phyloP scores from a whole-genome alignment of 2,888 invertebrate genomes.

The Dioctria rufipes region DNA sequence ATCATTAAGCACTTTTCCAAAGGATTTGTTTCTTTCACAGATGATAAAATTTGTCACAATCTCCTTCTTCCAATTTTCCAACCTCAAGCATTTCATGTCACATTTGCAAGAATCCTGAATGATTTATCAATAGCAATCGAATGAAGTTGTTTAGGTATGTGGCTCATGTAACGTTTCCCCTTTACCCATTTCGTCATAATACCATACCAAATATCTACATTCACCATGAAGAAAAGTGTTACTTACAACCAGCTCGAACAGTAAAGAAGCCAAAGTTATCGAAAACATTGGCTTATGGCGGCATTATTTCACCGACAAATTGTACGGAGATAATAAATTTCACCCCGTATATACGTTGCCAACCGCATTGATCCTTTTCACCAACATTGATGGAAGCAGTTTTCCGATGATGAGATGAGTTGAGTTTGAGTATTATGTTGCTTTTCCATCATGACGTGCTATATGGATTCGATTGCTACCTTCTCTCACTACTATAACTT shows the following conservation, averaged over 20 bases:
- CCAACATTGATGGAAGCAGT: too few species aligned
- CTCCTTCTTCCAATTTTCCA: too few species aligned
- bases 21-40: too few species aligned
- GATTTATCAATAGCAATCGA: constrained; percentile 1
- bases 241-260: not conserved
- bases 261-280: not conserved
- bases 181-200: not conserved
- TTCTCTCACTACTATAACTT: not conserved
- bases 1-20: too few species aligned
- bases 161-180: not conserved
- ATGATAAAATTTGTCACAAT: too few species aligned
- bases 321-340: constrained; percentile 6
- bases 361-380: too few species aligned
- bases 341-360: not conserved
- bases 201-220: too few species aligned
- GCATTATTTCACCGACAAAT: constrained; percentile 1
- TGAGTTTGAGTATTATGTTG: too few species aligned
- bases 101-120: not conserved
- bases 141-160: not conserved
- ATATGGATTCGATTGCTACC: not conserved
- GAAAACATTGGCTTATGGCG: not conserved
- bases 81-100: too few species aligned
- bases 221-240: not conserved
- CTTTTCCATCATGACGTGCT: not conserved
- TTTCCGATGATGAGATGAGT: too few species aligned